Conservation (phyloP, 2,113 vertebrate species). For the crab-eating macaque (Macaca fascicularis) region DNA sequence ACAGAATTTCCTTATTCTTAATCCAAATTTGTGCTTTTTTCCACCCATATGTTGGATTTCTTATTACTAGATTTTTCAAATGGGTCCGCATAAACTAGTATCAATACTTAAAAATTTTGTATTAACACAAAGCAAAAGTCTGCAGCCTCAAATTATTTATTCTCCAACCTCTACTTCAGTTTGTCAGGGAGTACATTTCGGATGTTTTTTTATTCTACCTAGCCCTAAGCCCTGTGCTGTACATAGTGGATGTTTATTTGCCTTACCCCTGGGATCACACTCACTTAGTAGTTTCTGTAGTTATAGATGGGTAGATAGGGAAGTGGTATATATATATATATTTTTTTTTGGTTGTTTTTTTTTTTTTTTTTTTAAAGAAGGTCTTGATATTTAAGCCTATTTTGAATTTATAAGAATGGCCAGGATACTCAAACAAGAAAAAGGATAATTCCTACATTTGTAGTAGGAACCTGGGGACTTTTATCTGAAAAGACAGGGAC, state of each 20-base stretch:
- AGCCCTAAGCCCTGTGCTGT: background rate
- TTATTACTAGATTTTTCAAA: slow-evolving; percentile 46
- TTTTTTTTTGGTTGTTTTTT: no score
- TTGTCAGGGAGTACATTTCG: background rate
- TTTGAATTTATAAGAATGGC: slow-evolving; percentile 44
- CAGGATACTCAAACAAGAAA: slow-evolving; percentile 27
- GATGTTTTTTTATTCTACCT: background rate
- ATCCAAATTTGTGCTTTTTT: slow-evolving; percentile 7
- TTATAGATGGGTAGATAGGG: background rate
- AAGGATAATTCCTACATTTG: slow-evolving; percentile 12
- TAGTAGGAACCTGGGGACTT: background rate
- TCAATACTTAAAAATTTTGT: background rate
- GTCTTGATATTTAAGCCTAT: slow-evolving; percentile 24
- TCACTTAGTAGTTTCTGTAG: background rate
- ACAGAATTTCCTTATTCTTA: slow-evolving; percentile 1
- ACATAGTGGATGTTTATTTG: background rate
- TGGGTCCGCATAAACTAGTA: background rate
- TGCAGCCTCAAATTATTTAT: background rate
- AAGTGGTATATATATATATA: background rate
- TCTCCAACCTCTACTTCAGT: background rate
- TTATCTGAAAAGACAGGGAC: slow-evolving; percentile 19
- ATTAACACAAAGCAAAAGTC: background rate
- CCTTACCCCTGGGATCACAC: background rate
- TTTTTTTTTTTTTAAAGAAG: background rate
- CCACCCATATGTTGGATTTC: background rate